Conservation (phyloP, 2,113 vertebrate genomes). For the Ciconia maguari region DNA sequence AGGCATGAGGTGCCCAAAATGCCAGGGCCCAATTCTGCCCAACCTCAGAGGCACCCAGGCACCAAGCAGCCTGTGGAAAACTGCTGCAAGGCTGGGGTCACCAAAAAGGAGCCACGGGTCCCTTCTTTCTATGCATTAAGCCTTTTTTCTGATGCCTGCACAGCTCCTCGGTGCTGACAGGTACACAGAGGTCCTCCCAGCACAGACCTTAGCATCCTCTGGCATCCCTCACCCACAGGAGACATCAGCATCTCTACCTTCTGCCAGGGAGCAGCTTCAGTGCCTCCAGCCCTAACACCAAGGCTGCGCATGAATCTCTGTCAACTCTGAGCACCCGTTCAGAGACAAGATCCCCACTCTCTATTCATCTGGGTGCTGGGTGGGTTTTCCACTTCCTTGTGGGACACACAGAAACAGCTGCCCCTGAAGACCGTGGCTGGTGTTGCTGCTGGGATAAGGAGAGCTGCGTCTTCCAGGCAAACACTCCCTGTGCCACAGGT, state of each 20-base stretch:
- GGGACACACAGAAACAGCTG: not conserved
- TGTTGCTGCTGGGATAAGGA: not conserved
- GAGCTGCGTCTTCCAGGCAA: not conserved
- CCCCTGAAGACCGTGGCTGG: not conserved
- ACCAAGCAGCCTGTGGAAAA: not conserved
- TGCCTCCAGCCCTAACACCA: not conserved
- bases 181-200: not conserved
- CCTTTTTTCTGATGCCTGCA: not conserved
- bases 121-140: not conserved
- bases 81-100: not conserved
- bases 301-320: not conserved
- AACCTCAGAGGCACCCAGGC: not conserved
- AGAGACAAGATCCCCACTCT: not conserved
- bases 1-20: accelerated
- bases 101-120: not conserved
- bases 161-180: not conserved
- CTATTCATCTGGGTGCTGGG: not conserved
- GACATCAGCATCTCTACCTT: not conserved
- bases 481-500: not conserved
- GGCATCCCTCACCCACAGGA: not conserved
- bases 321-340: not conserved
- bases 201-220: not conserved
- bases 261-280: not conserved
- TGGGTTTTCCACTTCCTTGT: not conserved
- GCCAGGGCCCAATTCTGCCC: not conserved